Evolutionary conservation across 1,140 invertebrate species (phyloP), one percentile per base, ranked within the genome.

Genomic region (Laupala kohalensis): DNA sequence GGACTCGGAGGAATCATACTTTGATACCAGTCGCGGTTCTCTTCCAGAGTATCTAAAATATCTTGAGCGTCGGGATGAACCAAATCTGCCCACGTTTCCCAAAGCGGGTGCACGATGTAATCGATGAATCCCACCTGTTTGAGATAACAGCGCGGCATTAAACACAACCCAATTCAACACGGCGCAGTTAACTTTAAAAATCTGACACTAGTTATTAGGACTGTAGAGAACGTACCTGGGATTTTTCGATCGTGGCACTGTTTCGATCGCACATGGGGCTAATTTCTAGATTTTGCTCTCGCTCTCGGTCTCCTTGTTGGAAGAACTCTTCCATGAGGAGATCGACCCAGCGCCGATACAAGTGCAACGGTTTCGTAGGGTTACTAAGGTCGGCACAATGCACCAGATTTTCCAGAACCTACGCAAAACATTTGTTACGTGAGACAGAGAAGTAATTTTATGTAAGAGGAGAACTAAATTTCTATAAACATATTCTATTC

Each of bases 11-110:
- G 86, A 68, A 88, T 87, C 81, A 84, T 84, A 53, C 90, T 92
- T 80, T 95, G 92, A 81, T 98, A 99, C 90, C 95, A 99, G 82
- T 99, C 95, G 68, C 97, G 87, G 81, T 99, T 99, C 81, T 98
- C 94, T 83, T 99, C 97, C 71, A 99, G 84, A 5, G 93, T 97
- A 81, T 99, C 96, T 66, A 99, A 84, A 75, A 99, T 99, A 69
- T 97, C 93, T 82, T 98, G 96, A 12, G 96, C 97, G 80, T 99
- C 96, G 0, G 97, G 97, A 83, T 98, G 95, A 3, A 99, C 97
- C 29, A 99, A 84, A 80, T 99, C 97, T 13, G 95, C 96, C 97
- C 97, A 99, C 4, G 97, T 99, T 81, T 99, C 97, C 95, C 96
- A 99, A 24, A 99, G 82, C 6, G 97, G 97, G 84, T 99, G 97